Percentiles rank a stretch among this genome's conserved stretches.
phyloP scores from a whole-genome alignment of 2,113 vertebrate species.

The Zapus hudsonius region DNA sequence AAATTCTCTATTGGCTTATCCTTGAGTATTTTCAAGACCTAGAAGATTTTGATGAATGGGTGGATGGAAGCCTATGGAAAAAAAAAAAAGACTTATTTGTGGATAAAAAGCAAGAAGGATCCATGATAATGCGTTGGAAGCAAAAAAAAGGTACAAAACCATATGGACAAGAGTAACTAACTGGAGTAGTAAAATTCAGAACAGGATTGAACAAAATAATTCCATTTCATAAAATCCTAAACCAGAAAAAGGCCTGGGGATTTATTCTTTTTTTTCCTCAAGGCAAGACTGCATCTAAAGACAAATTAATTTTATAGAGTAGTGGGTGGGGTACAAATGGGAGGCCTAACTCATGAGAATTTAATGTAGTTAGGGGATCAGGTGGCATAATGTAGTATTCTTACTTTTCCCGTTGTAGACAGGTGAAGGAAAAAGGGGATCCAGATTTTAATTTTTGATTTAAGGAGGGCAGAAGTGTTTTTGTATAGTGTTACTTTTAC shows the following conservation, averaged over 20 bases:
- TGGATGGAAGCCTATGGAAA: neutral
- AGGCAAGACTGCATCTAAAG: conserved; percentile 53
- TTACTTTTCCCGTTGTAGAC: conserved; percentile 57
- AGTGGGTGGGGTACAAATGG: neutral
- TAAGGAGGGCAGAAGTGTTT: conserved; percentile 57
- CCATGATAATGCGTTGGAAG: conserved; percentile 23
- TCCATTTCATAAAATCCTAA: conserved; percentile 60
- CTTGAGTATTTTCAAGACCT: conserved; percentile 21
- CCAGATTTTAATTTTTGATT: conserved; percentile 61
- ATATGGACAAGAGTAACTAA: conserved; percentile 39
- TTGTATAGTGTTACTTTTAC: conserved; percentile 56
- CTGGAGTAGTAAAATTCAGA: conserved; percentile 59
- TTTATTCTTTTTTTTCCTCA: conserved; percentile 62
- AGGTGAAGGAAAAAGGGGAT: conserved; percentile 50
- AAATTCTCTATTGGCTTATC: conserved; percentile 48
- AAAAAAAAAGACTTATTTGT: conserved; percentile 37
- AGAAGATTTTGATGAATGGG: conserved; percentile 34
- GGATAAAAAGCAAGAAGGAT: conserved; percentile 49
- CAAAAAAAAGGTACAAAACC: conserved; percentile 48
- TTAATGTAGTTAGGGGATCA: conserved; percentile 48
- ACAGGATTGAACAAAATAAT: conserved; percentile 53
- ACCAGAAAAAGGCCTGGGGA: conserved; percentile 22
- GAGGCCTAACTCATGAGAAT: conserved; percentile 57
- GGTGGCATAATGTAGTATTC: conserved; percentile 24
- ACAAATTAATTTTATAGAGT: conserved; percentile 56